These are phyloP conservation scores for Pollimyrus isidori DNA, from an alignment of 2,113 vertebrate species.

Conservation along the genomic window DNA sequence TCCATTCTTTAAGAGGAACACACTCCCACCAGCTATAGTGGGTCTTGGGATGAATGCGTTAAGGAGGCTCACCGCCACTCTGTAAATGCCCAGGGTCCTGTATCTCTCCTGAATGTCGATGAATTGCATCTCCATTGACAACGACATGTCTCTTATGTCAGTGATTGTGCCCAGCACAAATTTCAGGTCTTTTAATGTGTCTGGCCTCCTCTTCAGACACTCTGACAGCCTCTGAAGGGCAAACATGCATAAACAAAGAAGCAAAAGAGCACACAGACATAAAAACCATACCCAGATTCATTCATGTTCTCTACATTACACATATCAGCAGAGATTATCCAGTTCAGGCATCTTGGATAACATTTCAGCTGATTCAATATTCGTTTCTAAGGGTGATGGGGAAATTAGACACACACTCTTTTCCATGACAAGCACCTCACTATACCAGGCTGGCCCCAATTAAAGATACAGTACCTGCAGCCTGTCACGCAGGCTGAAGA, in stretches of 20 bases:
- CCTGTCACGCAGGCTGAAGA: slow-evolving; percentile 65
- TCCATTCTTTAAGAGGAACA: not conserved
- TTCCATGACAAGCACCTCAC: no score
- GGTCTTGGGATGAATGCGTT: not conserved
- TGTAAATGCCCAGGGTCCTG: slow-evolving; percentile 75
- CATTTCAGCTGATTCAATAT: not conserved
- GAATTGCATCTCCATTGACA: slow-evolving; percentile 72
- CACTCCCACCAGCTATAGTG: not conserved
- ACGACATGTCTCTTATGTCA: slow-evolving; percentile 65
- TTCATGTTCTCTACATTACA: not conserved
- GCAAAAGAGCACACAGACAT: not conserved
- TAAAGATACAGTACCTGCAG: slow-evolving; percentile 58
- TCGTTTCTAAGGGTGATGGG: not conserved
- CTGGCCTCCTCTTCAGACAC: slow-evolving; percentile 63
- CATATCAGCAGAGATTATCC: not conserved
- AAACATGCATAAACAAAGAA: not conserved
- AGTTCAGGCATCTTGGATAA: not conserved
- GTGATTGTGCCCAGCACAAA: slow-evolving; percentile 74
- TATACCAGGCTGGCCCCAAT: not conserved
- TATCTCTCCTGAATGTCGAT: slow-evolving; percentile 77
- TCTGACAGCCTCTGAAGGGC: slow-evolving; percentile 56
- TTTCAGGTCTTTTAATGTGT: slow-evolving; percentile 74
- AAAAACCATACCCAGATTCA: slow-evolving; percentile 10
- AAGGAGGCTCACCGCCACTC: slow-evolving; percentile 59
- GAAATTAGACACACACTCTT: not conserved